Base-by-base conservation (phyloP, 2,888 invertebrate genomes). In the Acrobasis suavella region DNA sequence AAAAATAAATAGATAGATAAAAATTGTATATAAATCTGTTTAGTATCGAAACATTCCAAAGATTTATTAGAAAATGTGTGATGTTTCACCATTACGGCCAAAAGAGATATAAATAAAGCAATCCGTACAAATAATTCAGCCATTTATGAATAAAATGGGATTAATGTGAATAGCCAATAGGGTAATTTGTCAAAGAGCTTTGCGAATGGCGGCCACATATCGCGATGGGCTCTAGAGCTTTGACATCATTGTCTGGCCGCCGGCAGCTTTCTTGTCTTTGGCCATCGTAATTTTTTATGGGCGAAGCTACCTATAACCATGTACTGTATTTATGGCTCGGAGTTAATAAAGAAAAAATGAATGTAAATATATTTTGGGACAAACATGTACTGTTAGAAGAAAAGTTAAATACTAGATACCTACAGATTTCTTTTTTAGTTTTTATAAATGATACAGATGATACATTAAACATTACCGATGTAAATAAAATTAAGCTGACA, bases 321-420 rank as follows among this genome's bases (percentile, higher is more conserved):
- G 76, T 76, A 71, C 71, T 72, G 69, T 70, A 66, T 70, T 71
- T 65, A 67, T 69, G 69, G 69, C 72, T 74, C 74, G 74, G 75
- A 76, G 75, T 72, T 78, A 78, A 83, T 86, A 82, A 81, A 78
- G 78, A 85, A 85, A 87, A 85, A 85, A 83, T 83, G 77, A 75
- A 76, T 73, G 72, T 74, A 77, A 81, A 77, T 80, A 77, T 80
- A 78, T 77, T 81, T 76, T 75, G 77, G 74, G 68, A 73, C 72
- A 76, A 71, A 79, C 76, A 72, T 72, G 82, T 83, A 86, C 64
- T 50, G 86, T 73, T 63, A 52, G 78, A 80, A 61, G 74, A 71
- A 70, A 69, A 59, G 6, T 38, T 64, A 54, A 50, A 60, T 55
- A 38, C 2, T 32, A 14, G 12, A 46, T 46, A n/a, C n/a, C n/a